Evolutionary conservation across 2,113 vertebrate species (phyloP).

Genomic region (Anthoscopus minutus): DNA sequence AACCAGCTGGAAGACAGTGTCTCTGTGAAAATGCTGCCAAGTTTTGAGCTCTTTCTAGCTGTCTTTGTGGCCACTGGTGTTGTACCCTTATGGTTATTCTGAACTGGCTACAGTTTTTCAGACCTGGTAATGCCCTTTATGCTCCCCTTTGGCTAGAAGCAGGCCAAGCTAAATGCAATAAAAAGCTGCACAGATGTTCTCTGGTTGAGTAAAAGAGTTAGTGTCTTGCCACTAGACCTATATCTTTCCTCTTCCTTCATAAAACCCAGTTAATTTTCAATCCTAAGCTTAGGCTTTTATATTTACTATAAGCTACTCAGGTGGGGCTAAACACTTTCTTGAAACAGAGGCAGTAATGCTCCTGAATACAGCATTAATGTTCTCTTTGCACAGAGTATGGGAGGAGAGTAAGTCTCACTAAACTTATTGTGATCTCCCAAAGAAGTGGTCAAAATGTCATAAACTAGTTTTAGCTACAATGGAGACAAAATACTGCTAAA

Average conservation of each 20-base stretch:
- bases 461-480: not conserved
- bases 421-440: not conserved
- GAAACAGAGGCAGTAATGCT: not conserved
- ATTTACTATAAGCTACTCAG: not conserved
- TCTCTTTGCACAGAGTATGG: not conserved
- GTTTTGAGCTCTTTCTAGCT: not conserved
- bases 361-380: not conserved
- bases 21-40: not conserved
- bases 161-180: not conserved
- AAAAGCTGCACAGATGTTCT: not conserved
- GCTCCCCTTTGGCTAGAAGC: not conserved
- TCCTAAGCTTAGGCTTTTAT: not conserved
- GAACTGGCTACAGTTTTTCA: not conserved
- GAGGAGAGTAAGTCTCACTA: not conserved
- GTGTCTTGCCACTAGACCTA: not conserved
- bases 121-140: not conserved
- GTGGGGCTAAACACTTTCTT: not conserved
- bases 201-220: not conserved
- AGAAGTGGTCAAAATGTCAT: not conserved
- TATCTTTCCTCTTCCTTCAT: not conserved
- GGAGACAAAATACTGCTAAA: not conserved
- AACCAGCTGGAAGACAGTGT: not conserved
- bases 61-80: not conserved
- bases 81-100: not conserved
- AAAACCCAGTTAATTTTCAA: not conserved